Evolutionary conservation across 2,113 vertebrate genomes (phyloP).

Genomic region (Ptyas mucosa): DNA sequence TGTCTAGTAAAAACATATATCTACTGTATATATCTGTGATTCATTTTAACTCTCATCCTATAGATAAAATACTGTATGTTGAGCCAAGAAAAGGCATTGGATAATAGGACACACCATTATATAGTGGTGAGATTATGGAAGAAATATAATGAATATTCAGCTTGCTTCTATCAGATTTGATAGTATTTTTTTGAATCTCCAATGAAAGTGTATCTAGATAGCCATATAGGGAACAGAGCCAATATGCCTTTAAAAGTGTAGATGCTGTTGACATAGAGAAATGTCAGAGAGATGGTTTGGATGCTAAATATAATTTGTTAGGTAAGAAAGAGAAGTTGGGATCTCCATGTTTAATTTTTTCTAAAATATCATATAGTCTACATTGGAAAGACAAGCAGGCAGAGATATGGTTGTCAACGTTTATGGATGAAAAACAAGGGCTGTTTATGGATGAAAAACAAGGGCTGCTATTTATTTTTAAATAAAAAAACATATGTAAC

Average conservation of each 20-base stretch:
- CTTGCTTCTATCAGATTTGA: background rate
- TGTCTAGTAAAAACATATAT: background rate
- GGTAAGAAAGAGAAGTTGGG: constrained; percentile 12
- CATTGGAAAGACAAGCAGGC: background rate
- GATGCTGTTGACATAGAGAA: background rate
- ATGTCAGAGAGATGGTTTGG: constrained; percentile 11
- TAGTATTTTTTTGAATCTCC: background rate
- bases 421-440: background rate
- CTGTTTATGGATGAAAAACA: background rate
- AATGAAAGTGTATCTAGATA: background rate
- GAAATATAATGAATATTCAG: background rate
- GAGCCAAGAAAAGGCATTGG: background rate
- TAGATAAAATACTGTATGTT: background rate
- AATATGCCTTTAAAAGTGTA: background rate
- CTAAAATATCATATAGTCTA: constrained; percentile 1
- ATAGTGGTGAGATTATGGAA: background rate
- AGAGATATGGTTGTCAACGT: background rate
- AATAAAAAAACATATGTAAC: background rate
- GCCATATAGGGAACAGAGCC: background rate
- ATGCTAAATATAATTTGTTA: constrained; percentile 22
- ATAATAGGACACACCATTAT: background rate
- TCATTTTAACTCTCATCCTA: background rate
- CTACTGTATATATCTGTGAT: background rate
- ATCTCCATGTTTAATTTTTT: background rate
- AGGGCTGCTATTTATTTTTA: no score